These are phyloP conservation scores for Willisornis vidua DNA, from an alignment of 2,113 vertebrate genomes.

Conservation along the genomic window DNA sequence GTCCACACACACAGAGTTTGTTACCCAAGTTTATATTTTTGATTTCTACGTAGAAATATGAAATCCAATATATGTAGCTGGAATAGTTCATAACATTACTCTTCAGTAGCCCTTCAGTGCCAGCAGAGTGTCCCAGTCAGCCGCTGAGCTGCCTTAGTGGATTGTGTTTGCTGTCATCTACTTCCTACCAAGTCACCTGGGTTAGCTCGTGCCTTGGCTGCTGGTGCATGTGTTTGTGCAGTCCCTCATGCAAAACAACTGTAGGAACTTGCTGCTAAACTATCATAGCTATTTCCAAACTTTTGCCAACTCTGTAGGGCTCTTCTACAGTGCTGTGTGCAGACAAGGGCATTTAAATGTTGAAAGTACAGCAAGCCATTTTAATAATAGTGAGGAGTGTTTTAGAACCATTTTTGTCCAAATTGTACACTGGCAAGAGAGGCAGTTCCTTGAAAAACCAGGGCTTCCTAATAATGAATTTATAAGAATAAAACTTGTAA, in stretches of 20 bases:
- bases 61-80: not conserved
- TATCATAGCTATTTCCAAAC: not conserved
- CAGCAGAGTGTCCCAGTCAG: not conserved
- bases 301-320: not conserved
- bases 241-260: not conserved
- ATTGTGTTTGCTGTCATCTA: not conserved
- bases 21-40: not conserved
- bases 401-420: not conserved
- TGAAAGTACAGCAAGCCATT: not conserved
- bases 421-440: not conserved
- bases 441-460: not conserved
- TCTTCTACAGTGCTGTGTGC: not conserved
- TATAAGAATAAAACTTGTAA: conserved; percentile 32
- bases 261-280: not conserved
- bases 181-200: not conserved
- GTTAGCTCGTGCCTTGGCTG: not conserved
- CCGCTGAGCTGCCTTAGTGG: not conserved
- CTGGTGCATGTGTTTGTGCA: accelerated
- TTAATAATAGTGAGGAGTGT: not conserved
- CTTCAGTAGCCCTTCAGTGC: not conserved
- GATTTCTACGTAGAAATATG: not conserved
- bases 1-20: not conserved
- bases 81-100: not conserved
- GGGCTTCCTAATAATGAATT: conserved; percentile 6
- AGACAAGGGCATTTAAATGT: not conserved